A percentile compares a stretch with the other conserved stretches of the same genome.
These are phyloP conservation scores for Pandemis heparana DNA, from an alignment of 2,888 invertebrate genomes.

Conservation along the genomic window DNA sequence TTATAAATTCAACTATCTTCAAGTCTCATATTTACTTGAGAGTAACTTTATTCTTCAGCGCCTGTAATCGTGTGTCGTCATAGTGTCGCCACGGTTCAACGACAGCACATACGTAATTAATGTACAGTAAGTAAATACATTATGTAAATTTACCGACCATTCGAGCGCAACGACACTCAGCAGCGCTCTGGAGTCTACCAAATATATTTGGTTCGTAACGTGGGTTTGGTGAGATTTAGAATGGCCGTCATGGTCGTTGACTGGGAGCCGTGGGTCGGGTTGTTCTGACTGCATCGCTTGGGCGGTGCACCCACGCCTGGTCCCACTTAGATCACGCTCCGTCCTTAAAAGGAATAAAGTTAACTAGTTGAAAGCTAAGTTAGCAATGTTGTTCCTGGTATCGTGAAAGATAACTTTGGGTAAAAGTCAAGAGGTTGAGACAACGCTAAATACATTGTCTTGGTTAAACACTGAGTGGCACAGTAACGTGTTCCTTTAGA, in stretches of 20 bases:
- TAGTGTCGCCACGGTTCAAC: conserved; percentile 1
- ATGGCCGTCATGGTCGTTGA: conserved; percentile 38
- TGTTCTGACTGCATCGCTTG: conserved; percentile 35
- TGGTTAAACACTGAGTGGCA: not conserved
- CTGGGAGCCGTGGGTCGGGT: conserved; percentile 41
- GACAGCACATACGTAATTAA: conserved; percentile 6
- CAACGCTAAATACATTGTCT: not conserved
- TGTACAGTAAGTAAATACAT: not conserved
- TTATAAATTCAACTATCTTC: no score
- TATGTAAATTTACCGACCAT: conserved; percentile 6
- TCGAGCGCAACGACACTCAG: conserved; percentile 5
- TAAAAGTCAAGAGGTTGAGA: no score
- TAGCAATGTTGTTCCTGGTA: not conserved
- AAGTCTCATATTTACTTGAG: no score
- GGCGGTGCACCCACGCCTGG: conserved; percentile 42
- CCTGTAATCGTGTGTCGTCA: not conserved
- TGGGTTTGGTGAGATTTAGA: conserved; percentile 28
- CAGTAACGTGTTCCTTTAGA: not conserved
- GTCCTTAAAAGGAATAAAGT: conserved; percentile 17
- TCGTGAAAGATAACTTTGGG: no score
- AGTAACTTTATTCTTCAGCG: not conserved
- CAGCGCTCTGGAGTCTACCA: conserved; percentile 18
- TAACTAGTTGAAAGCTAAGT: conserved; percentile 10
- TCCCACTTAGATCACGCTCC: conserved; percentile 31
- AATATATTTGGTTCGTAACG: conserved; percentile 38